Percentiles rank a stretch among this genome's conserved stretches.
These are phyloP conservation scores for Glomeris maerens DNA, from an alignment of 1,140 invertebrate species.

Conservation along the genomic window DNA sequence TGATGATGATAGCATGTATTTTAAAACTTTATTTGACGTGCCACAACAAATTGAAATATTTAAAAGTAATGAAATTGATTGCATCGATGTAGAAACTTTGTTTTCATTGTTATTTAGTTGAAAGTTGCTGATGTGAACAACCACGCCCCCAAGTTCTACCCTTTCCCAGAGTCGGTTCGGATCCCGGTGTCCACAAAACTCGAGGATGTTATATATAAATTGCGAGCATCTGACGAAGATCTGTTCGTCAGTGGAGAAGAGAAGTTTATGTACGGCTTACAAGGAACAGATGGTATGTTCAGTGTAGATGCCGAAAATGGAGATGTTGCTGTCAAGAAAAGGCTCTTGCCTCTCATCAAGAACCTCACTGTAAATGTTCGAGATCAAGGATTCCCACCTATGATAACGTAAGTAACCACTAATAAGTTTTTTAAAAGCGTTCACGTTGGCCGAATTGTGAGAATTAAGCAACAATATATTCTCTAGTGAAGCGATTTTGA, in stretches of 20 bases:
- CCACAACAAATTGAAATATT: too few species aligned
- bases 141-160: slow-evolving; percentile 8
- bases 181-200: slow-evolving; percentile 51
- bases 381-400: slow-evolving; percentile 71
- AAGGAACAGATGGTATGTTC: slow-evolving; percentile 60
- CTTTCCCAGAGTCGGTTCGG: background rate
- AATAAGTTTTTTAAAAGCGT: too few species aligned
- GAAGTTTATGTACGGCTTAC: slow-evolving; percentile 35
- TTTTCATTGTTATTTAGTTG: too few species aligned
- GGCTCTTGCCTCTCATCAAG: slow-evolving; percentile 77
- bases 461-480: too few species aligned
- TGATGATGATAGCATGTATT: too few species aligned
- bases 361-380: slow-evolving; percentile 86
- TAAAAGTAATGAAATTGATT: too few species aligned
- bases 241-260: slow-evolving; percentile 75
- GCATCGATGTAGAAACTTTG: too few species aligned
- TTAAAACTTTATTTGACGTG: too few species aligned
- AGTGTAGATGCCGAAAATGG: slow-evolving; percentile 70
- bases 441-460: too few species aligned
- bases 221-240: slow-evolving; percentile 83
- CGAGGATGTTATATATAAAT: slow-evolving; percentile 65
- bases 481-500: background rate
- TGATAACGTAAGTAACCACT: slow-evolving; percentile 34
- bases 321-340: slow-evolving; percentile 61
- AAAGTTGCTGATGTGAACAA: slow-evolving; percentile 7